Conservation (phyloP, 2,113 vertebrate species). For the Hippocampus comes region DNA sequence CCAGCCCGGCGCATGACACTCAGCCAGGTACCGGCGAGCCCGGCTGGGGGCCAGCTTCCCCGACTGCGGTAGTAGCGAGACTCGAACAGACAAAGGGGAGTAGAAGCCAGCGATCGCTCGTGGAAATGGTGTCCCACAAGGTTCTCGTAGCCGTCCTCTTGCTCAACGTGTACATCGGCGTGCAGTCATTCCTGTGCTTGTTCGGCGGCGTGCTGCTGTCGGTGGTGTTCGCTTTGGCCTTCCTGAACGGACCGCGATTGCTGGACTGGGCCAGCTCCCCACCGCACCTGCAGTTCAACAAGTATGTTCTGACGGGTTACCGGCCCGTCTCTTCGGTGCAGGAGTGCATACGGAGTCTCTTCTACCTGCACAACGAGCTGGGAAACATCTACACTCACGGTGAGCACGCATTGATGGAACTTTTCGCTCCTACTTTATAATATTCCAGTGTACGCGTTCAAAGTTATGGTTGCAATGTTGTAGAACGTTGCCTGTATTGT, state of each 20-base stretch:
- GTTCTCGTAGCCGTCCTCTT: slow-evolving; percentile 63
- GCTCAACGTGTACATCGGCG: slow-evolving; percentile 63
- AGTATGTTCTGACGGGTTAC: slow-evolving; percentile 87
- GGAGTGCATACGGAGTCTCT: slow-evolving; percentile 85
- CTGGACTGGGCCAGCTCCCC: slow-evolving; percentile 89
- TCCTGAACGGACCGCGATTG: slow-evolving; percentile 82
- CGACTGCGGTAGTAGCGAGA: slow-evolving; percentile 29
- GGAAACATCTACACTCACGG: slow-evolving; percentile 93
- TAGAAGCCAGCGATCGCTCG: background rate
- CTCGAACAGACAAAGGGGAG: slow-evolving; percentile 8
- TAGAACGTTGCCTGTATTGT: too few species aligned
- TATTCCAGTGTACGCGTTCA: too few species aligned
- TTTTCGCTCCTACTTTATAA: too few species aligned
- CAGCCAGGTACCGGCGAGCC: slow-evolving; percentile 40
- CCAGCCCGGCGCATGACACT: slow-evolving; percentile 67
- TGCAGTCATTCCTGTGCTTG: slow-evolving; percentile 63
- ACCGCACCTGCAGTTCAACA: slow-evolving; percentile 89
- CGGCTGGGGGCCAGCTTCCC: slow-evolving; percentile 33
- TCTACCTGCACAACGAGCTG: slow-evolving; percentile 91
- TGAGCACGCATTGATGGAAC: slow-evolving; percentile 61
- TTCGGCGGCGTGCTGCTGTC: slow-evolving; percentile 64
- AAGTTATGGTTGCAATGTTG: too few species aligned
- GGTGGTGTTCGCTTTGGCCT: slow-evolving; percentile 76
- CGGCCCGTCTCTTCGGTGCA: slow-evolving; percentile 83
- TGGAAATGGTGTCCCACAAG: slow-evolving; percentile 60